Evolutionary conservation across 2,888 invertebrate species (phyloP).

Genomic region (Spodoptera picta): DNA sequence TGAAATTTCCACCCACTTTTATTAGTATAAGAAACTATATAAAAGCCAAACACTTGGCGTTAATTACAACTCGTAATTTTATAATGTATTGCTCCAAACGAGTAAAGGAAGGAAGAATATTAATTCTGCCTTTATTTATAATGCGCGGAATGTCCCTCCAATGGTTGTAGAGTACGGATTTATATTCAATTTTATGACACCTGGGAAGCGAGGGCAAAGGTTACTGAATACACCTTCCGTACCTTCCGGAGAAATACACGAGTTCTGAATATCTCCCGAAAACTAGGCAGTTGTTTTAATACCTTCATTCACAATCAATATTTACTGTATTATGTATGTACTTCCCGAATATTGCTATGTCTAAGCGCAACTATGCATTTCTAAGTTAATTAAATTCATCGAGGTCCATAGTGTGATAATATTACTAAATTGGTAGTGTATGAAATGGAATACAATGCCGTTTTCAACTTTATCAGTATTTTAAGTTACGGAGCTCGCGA

Average conservation of each 20-base stretch:
- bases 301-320: not conserved
- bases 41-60: conserved; percentile 49
- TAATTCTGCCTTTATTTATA: conserved; percentile 49
- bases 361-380: no score
- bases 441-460: no score
- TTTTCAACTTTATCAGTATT: no score
- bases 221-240: conserved; percentile 5
- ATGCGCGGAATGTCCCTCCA: conserved; percentile 18
- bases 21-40: conserved; percentile 58
- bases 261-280: conserved; percentile 5
- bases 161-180: conserved; percentile 21
- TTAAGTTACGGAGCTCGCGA: no score
- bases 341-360: no score
- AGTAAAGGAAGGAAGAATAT: conserved; percentile 39
- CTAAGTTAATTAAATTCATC: no score
- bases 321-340: no score
- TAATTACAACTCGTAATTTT: conserved; percentile 58
- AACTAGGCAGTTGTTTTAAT: not conserved
- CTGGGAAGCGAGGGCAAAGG: conserved; percentile 6
- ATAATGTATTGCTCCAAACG: conserved; percentile 52
- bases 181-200: conserved; percentile 38
- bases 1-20: conserved; percentile 48
- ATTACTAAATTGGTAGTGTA: no score
- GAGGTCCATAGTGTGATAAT: no score
- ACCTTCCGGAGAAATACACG: not conserved